A percentile compares a stretch with the other conserved stretches of the same genome.
Conservation (phyloP, 37 sponge, comb jelly and placozoan genomes). For the Beroe ovata region DNA sequence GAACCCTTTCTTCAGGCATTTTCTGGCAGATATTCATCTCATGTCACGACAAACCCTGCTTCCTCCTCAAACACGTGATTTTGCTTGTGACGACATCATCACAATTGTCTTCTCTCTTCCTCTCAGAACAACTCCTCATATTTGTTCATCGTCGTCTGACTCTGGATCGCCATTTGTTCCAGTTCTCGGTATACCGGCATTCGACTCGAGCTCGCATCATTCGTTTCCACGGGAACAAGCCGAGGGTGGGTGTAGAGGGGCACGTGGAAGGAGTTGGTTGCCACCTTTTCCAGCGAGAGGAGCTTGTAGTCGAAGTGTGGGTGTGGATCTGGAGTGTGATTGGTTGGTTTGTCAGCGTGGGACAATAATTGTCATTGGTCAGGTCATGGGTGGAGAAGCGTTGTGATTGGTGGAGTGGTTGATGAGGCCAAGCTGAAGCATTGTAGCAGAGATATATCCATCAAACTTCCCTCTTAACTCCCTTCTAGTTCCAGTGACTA, state of each 20-base stretch:
- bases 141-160: conserved; percentile 3
- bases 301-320: conserved; percentile 65
- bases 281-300: conserved; percentile 46
- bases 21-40: conserved; percentile 9
- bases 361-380: too few relatives aligned
- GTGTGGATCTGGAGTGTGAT: background rate
- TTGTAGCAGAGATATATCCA: too few relatives aligned
- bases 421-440: too few relatives aligned
- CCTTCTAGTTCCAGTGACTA: too few relatives aligned
- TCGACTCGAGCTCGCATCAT: conserved; percentile 65
- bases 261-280: conserved; percentile 58
- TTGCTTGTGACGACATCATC: too few relatives aligned
- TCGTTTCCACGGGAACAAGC: background rate
- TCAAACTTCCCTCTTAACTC: too few relatives aligned
- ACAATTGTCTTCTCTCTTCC: background rate
- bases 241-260: conserved; percentile 28
- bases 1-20: too few relatives aligned
- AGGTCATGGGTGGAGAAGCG: too few relatives aligned
- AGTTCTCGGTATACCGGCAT: conserved; percentile 58
- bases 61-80: too few relatives aligned
- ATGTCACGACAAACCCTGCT: too few relatives aligned
- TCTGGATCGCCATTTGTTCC: conserved; percentile 50
- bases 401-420: too few relatives aligned
- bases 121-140: conserved; percentile 59
- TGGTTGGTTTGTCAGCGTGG: too few relatives aligned